A percentile compares a stretch with the other conserved stretches of the same genome.
Conservation (phyloP, 2,113 vertebrate genomes). For the Chaetorhynchus papuensis region DNA sequence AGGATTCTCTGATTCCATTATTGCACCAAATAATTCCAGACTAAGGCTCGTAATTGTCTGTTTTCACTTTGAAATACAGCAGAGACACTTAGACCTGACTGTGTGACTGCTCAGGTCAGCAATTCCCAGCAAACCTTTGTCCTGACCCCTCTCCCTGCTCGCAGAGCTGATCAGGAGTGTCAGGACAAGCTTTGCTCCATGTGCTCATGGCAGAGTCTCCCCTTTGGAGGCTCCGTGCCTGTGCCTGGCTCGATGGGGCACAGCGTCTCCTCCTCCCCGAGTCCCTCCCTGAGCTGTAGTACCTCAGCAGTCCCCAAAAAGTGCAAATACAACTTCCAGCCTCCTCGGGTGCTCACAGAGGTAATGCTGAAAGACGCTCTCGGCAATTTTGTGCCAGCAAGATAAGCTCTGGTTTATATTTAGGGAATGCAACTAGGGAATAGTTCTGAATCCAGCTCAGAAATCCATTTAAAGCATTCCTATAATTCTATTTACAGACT, state of each 20-base stretch:
- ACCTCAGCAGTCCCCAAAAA: neutral
- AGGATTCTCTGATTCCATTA: neutral
- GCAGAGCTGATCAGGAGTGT: neutral
- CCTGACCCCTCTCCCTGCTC: neutral
- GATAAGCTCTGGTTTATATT: neutral
- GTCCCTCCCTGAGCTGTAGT: neutral
- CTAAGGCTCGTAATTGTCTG: rapidly evolving
- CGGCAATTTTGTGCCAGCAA: neutral
- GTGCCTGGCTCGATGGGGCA: neutral
- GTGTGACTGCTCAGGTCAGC: neutral
- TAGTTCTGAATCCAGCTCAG: neutral
- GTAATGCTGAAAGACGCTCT: neutral
- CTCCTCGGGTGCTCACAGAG: neutral
- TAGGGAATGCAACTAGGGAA: neutral
- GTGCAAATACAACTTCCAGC: neutral
- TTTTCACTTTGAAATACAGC: neutral
- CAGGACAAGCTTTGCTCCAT: neutral
- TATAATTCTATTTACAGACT: neutral
- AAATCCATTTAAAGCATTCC: neutral
- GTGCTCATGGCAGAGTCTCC: neutral
- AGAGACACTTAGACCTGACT: neutral
- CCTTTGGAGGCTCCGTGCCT: neutral
- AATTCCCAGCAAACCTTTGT: neutral
- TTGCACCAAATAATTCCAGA: neutral
- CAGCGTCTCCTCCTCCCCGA: neutral